Percentiles rank a stretch among this genome's conserved stretches.
These are phyloP conservation scores for Zeuzera pyrina DNA, from an alignment of 2,888 invertebrate genomes.

Conservation along the genomic window DNA sequence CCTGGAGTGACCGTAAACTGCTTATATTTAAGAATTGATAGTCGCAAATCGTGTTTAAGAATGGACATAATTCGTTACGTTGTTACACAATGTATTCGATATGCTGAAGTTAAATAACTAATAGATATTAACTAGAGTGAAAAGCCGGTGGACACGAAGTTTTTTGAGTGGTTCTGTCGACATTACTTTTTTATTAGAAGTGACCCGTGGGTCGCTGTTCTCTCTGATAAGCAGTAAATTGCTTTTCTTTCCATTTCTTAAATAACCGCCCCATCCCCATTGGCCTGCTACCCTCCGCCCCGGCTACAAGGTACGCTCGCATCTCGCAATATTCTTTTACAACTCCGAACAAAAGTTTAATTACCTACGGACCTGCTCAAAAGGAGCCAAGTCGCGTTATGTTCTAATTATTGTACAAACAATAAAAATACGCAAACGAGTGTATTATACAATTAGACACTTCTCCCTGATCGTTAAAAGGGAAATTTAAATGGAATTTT, in stretches of 20 bases:
- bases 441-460: slow-evolving; percentile 74
- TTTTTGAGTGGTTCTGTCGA: slow-evolving; percentile 29
- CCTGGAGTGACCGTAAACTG: too few species aligned
- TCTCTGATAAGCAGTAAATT: slow-evolving; percentile 65
- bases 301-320: slow-evolving; percentile 34
- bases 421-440: slow-evolving; percentile 74
- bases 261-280: slow-evolving; percentile 42
- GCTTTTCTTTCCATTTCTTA: slow-evolving; percentile 67
- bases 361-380: slow-evolving; percentile 49
- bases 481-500: slow-evolving; percentile 75
- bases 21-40: too few species aligned
- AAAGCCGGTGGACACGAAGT: slow-evolving; percentile 18
- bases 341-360: slow-evolving; percentile 59
- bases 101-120: background rate
- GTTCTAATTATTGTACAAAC: slow-evolving; percentile 71
- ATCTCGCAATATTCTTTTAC: slow-evolving; percentile 56
- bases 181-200: slow-evolving; percentile 42
- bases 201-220: slow-evolving; percentile 50
- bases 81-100: background rate
- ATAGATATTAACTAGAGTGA: background rate
- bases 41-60: background rate
- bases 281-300: slow-evolving; percentile 23
- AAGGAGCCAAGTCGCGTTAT: slow-evolving; percentile 62
- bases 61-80: background rate
- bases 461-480: slow-evolving; percentile 71